phyloP scores from a whole-genome alignment of 2,888 invertebrate genomes.

The Temnothorax rugatulus region DNA sequence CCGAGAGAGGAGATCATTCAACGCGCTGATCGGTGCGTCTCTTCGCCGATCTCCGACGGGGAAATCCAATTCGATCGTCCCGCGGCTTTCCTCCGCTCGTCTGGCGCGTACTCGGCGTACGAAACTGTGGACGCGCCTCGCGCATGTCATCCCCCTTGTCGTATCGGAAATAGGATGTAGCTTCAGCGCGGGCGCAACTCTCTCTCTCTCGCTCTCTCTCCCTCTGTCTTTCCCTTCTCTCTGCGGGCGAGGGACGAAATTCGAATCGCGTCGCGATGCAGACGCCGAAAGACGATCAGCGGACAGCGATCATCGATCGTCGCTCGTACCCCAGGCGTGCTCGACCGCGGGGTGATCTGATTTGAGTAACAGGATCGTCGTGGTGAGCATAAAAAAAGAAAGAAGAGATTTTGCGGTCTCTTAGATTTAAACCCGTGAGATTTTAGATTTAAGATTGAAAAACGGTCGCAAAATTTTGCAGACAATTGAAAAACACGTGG shows the following conservation, averaged over 20 bases:
- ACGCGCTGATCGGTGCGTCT: no score
- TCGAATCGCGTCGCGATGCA: constrained; percentile 31
- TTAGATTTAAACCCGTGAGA: not conserved
- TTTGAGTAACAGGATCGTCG: not conserved
- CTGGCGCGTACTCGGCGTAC: constrained; percentile 6
- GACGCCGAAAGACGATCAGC: not conserved
- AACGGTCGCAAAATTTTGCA: not conserved
- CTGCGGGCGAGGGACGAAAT: constrained; percentile 40
- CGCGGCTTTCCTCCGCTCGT: constrained; percentile 22
- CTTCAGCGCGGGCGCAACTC: constrained; percentile 38
- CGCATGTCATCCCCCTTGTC: constrained; percentile 39
- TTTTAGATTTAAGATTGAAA: not conserved
- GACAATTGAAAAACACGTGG: not conserved
- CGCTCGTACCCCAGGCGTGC: not conserved
- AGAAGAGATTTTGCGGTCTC: not conserved
- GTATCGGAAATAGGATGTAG: constrained; percentile 60
- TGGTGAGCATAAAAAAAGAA: not conserved
- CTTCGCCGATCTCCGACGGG: not conserved
- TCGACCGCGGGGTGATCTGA: not conserved
- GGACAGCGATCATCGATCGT: not conserved
- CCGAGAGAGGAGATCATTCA: not conserved
- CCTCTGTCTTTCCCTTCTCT: not conserved
- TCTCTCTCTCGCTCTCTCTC: not conserved
- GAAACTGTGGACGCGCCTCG: not conserved
- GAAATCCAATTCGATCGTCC: not conserved